These are phyloP conservation scores for Camptogramma bilineatum DNA, from an alignment of 2,888 invertebrate genomes.

Conservation along the genomic window DNA sequence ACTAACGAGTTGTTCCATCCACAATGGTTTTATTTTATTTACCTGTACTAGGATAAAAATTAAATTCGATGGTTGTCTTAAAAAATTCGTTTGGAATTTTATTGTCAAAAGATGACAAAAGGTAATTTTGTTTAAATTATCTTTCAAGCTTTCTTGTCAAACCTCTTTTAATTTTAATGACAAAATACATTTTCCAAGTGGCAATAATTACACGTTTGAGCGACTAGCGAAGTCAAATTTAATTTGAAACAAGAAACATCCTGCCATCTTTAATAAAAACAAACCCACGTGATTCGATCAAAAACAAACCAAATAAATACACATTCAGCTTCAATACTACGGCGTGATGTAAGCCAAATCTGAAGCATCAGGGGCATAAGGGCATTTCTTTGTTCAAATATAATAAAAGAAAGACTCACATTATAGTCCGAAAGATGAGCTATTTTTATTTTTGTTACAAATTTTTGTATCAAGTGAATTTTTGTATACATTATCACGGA, in stretches of 20 bases:
- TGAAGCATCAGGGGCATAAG: conserved; percentile 60
- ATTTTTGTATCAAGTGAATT: no score
- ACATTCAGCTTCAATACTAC: conserved; percentile 65
- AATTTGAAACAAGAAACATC: neutral
- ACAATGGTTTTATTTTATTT: no score
- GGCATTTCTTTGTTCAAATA: conserved; percentile 68
- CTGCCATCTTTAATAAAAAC: conserved; percentile 11
- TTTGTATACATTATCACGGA: no score
- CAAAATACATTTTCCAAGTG: no score
- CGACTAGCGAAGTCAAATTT: neutral
- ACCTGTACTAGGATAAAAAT: no score
- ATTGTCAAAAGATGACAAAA: no score
- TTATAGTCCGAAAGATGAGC: conserved; percentile 7
- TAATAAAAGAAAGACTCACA: conserved; percentile 42
- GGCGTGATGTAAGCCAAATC: conserved; percentile 75
- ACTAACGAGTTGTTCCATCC: no score
- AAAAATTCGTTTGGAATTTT: no score
- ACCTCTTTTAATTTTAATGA: no score
- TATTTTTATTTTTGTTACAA: conserved; percentile 1
- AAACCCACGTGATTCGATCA: conserved; percentile 28
- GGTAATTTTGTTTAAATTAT: no score
- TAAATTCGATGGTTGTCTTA: no score
- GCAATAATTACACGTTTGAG: neutral
- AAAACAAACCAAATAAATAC: conserved; percentile 38
- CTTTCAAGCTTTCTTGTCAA: no score